Evolutionary conservation across 2,113 vertebrate genomes (phyloP).

Genomic region (Cololabis saira): DNA sequence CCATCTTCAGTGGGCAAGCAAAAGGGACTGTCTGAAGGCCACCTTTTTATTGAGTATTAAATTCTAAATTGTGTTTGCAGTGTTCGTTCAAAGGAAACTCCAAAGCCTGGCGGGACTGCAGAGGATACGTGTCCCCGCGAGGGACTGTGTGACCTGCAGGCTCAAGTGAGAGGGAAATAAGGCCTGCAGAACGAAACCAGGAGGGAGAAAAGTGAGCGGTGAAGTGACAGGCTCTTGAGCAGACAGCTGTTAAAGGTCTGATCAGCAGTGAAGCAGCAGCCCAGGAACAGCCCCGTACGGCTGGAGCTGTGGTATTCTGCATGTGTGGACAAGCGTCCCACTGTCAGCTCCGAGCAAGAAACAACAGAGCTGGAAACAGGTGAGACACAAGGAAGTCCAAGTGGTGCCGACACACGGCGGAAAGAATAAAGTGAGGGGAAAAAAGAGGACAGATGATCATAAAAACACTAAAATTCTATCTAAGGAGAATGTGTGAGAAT

Average conservation of each 20-base stretch:
- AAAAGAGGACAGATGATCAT: neutral
- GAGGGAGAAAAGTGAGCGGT: slow-evolving; percentile 12
- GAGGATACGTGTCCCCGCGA: neutral
- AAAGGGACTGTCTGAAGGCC: neutral
- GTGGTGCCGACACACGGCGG: neutral
- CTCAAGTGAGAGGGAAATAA: slow-evolving; percentile 8
- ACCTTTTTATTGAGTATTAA: neutral
- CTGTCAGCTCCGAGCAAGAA: slow-evolving; percentile 12
- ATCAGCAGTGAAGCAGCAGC: slow-evolving; percentile 37
- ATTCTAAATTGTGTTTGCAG: neutral
- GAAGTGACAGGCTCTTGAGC: slow-evolving; percentile 22
- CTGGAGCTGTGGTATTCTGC: slow-evolving; percentile 56
- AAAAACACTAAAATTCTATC: neutral
- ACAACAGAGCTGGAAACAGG: neutral
- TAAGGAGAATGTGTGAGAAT: neutral
- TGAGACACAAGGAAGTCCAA: neutral
- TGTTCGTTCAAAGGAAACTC: neutral
- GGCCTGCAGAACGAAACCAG: slow-evolving; percentile 1
- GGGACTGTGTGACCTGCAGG: slow-evolving; percentile 12
- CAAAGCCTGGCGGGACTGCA: neutral
- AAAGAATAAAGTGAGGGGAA: neutral
- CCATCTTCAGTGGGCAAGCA: neutral
- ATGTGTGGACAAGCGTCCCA: slow-evolving; percentile 59
- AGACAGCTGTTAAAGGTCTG: slow-evolving; percentile 41
- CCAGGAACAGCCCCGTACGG: slow-evolving; percentile 39